Percentiles rank a stretch among this genome's conserved stretches.
Evolutionary conservation across 2,888 invertebrate genomes (phyloP).

Genomic region (Vandiemenella viatica): DNA sequence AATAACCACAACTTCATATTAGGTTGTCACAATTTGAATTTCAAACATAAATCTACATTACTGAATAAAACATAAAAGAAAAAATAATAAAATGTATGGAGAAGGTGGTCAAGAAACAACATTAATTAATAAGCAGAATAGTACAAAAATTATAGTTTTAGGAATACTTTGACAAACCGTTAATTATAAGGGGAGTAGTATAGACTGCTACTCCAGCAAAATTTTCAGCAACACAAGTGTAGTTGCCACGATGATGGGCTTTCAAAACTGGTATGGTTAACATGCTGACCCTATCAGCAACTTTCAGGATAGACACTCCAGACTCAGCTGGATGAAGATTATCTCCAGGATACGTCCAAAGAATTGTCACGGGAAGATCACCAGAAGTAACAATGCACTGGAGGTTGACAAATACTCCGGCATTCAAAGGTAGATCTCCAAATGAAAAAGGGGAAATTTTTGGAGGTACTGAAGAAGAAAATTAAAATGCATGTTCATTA

Average conservation of each 20-base stretch:
- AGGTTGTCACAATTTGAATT: too few species aligned
- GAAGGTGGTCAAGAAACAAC: too few species aligned
- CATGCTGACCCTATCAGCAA: conserved; percentile 35
- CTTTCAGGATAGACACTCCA: conserved; percentile 24
- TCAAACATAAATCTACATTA: too few species aligned
- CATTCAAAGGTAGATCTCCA: conserved; percentile 52
- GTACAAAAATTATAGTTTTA: too few species aligned
- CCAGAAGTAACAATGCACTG: conserved; percentile 50
- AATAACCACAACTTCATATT: too few species aligned
- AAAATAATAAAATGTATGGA: too few species aligned
- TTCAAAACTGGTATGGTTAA: conserved; percentile 58
- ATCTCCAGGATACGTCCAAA: conserved; percentile 51
- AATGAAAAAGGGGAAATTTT: conserved; percentile 36
- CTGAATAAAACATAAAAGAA: too few species aligned
- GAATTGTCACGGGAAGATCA: conserved; percentile 60
- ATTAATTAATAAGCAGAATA: too few species aligned
- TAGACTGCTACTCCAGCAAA: conserved; percentile 49
- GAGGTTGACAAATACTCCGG: conserved; percentile 57
- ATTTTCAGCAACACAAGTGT: conserved; percentile 56
- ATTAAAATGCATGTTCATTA: too few species aligned
- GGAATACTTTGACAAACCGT: too few species aligned
- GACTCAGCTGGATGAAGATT: conserved; percentile 29
- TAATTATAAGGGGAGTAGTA: conserved; percentile 50
- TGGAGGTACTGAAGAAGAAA: conserved; percentile 25
- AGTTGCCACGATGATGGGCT: conserved; percentile 56